Evolutionary conservation across 2,888 invertebrate genomes (phyloP), one percentile per base, ranked within the genome.

Genomic region (Synanthedon formicaeformis): DNA sequence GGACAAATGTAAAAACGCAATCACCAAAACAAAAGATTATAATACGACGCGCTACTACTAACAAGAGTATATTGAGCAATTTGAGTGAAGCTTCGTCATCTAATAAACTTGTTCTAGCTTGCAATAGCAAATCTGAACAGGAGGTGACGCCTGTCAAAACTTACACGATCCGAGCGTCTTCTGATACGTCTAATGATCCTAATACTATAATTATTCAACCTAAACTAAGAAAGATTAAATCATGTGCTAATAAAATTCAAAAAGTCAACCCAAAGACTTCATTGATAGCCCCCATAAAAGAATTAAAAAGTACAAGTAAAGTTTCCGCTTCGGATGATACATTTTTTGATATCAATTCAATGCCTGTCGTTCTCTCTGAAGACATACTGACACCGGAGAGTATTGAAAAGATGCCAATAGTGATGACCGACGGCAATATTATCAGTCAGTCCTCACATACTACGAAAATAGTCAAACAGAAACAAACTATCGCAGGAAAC

Each of bases 291-390:
- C 64, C 73, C 10, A 56, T 71, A 11, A 69, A 62, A 57, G 76
- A 81, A 51, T 57, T 59, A 13, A 84, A 78, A 61, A 56, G 54
- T 23, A 49, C 55, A 51, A 52, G 66, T 0, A 51, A 61, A 48
- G 41, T 52, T 12, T 40, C 57, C 4, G 58, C 55, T 11, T 54
- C 69, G 12, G 89, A 89, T 57, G 88, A 88, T 52, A 69, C 81
- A 54, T 76, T 90, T 58, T 90, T 93, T 59, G 93, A 94, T 69
- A 93, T 93, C 41, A 91, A 92, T 71, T 92, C 92, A 1, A 93
- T 93, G 92, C 93, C 93, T 1, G 92, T 93, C 57, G 92, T 93
- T 3, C 72, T 93, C 48, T 91, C 92, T 40, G 93, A 93, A 60
- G 92, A 93, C 62, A 88, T 91, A 48, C 73, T 92, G 55, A 91